Evolutionary conservation across 2,797 vertebrate genomes (phyloP).

Genomic region (Corythornis leucogaster): DNA sequence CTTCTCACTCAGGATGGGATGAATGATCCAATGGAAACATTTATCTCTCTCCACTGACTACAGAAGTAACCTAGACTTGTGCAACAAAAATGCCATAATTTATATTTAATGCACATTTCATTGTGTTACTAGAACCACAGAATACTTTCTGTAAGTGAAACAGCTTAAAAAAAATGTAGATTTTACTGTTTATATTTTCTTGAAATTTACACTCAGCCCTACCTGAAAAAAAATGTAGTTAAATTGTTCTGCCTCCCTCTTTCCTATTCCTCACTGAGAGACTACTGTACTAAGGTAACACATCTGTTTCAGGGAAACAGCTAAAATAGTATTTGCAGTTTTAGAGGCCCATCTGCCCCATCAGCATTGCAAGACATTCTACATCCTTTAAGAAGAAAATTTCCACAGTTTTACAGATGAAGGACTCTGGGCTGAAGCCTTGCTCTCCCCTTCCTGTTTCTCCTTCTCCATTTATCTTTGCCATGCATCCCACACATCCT

Average conservation of each 20-base stretch:
- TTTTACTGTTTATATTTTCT: constrained; percentile 7
- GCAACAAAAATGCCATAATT: neutral
- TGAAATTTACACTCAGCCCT: neutral
- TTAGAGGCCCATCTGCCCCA: neutral
- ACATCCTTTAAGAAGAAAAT: neutral
- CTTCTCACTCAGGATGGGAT: neutral
- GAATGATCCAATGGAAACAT: constrained; percentile 20
- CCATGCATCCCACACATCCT: accelerated
- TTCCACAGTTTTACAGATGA: neutral
- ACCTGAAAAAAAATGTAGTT: neutral
- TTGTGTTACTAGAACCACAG: neutral
- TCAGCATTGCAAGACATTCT: neutral
- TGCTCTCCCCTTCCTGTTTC: neutral
- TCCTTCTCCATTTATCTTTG: neutral
- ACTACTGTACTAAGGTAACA: neutral
- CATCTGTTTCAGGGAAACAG: neutral
- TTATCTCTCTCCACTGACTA: neutral
- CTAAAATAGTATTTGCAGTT: neutral
- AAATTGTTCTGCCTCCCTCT: neutral
- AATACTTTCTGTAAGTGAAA: neutral
- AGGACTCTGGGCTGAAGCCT: neutral
- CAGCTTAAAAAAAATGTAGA: neutral
- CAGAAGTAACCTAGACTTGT: neutral
- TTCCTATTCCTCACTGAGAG: neutral
- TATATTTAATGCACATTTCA: constrained; percentile 2